Conservation (phyloP, 2,113 vertebrate genomes). For the Macaca fascicularis region T2T-MFA8v1.1 NC_088377.1:18231501-18232000, state of each 20-base stretch:
- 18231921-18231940: background rate
- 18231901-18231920: background rate
- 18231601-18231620: background rate
- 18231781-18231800: constrained; percentile 11
- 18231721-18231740: background rate
- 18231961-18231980: constrained; percentile 48
- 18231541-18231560: background rate
- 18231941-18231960: constrained; percentile 9
- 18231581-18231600: background rate
- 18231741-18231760: constrained; percentile 21
- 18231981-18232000: constrained; percentile 30
- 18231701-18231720: background rate
- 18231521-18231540: background rate
- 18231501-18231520: background rate
- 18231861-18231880: constrained; percentile 3
- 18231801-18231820: constrained; percentile 22
- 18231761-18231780: constrained; percentile 31
- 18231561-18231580: background rate
- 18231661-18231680: background rate
- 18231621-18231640: background rate
- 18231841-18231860: constrained; percentile 29
- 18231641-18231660: background rate
- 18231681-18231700: background rate
- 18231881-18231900: background rate
- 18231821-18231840: constrained; percentile 2